Evolutionary conservation across 92 coral and sea anemone genomes (phyloP), one percentile per base, ranked within the genome.

Genomic region (Palythoa grandis): DNA sequence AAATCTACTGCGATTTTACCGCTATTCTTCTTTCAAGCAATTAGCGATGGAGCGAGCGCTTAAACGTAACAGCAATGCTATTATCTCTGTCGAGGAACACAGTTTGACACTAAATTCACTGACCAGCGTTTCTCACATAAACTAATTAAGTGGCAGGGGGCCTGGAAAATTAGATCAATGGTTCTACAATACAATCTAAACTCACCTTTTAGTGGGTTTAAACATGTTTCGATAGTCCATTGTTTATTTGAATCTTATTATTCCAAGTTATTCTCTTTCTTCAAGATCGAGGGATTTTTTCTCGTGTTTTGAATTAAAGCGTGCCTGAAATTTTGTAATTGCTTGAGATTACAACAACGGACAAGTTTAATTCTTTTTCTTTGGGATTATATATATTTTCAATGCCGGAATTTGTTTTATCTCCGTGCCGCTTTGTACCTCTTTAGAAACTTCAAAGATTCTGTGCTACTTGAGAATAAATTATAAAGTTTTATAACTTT

Each of bases 21-120:
- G 84, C 84, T 79, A 35, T 79, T 79, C 84, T 79, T 79, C 39
- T 52, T 40, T 66, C 48, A 43, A 79, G 84, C 72, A 79, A 79
- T 79, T 79, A 79, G 84, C 53, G 84, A 79, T 61, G 52, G 17
- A 72, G 29, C 52, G 73, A 79, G 19, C 54, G 84, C 73, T 38
- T 63, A 39, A 66, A 67, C 20, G 43, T 66, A 80, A 66, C 66
- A 65, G 61, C 72, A 16, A 25, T 25, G 56, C 54, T 43, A 80
- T 67, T 80, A 70, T 80, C 58, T 80, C 4, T 22, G 14, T 11
- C 47, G 43, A 80, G 24, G 37, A 66, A 52, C 85, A 20, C 85
- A 65, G 85, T 80, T 5, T 57, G 85, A 66, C 74, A 53, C 24
- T 11, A 40, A 23, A 16, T 11, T 25, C 74, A 23, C 69, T 63